Evolutionary conservation across 1,140 invertebrate genomes (phyloP).

Genomic region (Linepithema humile): DNA sequence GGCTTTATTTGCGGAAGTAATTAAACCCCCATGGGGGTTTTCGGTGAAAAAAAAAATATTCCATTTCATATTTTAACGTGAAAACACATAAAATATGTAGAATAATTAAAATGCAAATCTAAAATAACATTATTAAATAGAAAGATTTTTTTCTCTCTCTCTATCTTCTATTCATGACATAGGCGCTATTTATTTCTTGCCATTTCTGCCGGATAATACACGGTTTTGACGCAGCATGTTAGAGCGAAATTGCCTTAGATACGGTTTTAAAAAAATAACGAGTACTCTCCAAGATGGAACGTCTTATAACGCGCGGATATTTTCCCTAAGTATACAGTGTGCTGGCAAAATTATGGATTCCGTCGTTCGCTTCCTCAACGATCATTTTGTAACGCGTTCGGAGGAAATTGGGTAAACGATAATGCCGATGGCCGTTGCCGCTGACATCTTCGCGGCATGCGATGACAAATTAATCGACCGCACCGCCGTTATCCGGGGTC

Average conservation of each 20-base stretch:
- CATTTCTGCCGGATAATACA: no score
- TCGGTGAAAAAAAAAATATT: no score
- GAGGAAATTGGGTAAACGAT: not conserved
- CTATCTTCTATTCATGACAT: no score
- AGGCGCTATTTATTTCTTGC: no score
- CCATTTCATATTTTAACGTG: not conserved
- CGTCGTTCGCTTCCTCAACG: not conserved
- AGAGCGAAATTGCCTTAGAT: not conserved
- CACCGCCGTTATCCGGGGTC: not conserved
- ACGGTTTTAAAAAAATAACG: not conserved
- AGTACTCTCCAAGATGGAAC: not conserved
- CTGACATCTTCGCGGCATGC: slow-evolving; percentile 31
- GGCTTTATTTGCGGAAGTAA: no score
- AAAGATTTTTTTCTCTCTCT: no score
- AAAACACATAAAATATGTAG: not conserved
- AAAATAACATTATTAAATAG: no score
- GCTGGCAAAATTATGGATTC: not conserved
- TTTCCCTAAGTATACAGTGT: not conserved
- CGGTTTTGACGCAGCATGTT: no score
- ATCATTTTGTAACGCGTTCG: not conserved
- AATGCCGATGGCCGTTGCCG: not conserved
- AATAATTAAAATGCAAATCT: not conserved
- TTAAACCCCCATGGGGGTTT: no score
- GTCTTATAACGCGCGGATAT: not conserved
- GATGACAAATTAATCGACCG: slow-evolving; percentile 48